Evolutionary conservation across 2,797 vertebrate genomes (phyloP), one percentile per base, ranked within the genome.

Genomic region (Myoxocephalus aenaeus): DNA sequence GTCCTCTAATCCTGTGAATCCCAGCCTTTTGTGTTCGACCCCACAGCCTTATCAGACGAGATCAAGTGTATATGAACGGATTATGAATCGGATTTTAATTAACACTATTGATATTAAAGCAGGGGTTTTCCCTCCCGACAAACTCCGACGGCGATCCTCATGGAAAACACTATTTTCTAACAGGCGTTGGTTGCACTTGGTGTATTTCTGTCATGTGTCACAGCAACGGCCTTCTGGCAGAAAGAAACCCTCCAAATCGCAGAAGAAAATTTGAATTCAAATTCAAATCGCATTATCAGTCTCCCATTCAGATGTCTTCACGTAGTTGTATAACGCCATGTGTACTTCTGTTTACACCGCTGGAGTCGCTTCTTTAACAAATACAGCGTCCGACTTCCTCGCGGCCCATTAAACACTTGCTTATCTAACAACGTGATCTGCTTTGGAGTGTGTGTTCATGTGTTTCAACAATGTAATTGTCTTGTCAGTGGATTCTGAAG

Each of bases 391-490:
- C 2, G 3, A 32, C 73, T 64, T 58, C 1, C 46, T 64, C 9
- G 2, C 0, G 25, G 63, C 38, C 76, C 68, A 67, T 88, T 87
- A 79, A 77, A 68, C 65, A 14, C 62, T 57, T 25, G 5, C 12
- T 81, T 70, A 66, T 82, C 25, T 42, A 15, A 67, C 73, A 63
- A 75, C 40, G 22, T 5, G 34, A 44, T 15, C 58, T 36, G 44
- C 63, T 71, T 63, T 42, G 34, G 71, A 79, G 75, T 46, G 64
- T 32, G 59, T 50, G 50, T 79, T 57, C 78, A 81, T 71, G 38
- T 89, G 77, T 92, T 91, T 79, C 74, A 91, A 88, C 77, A 54
- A 15, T 72, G 36, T 86, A 86, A 91, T 87, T 88, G 80, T 59
- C 50, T 84, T 88, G 88, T 85, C 85, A 85, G 73, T 8, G 15